Conservation (phyloP, 2,797 vertebrate species). For the Cynodonichthys magdalenae region DNA sequence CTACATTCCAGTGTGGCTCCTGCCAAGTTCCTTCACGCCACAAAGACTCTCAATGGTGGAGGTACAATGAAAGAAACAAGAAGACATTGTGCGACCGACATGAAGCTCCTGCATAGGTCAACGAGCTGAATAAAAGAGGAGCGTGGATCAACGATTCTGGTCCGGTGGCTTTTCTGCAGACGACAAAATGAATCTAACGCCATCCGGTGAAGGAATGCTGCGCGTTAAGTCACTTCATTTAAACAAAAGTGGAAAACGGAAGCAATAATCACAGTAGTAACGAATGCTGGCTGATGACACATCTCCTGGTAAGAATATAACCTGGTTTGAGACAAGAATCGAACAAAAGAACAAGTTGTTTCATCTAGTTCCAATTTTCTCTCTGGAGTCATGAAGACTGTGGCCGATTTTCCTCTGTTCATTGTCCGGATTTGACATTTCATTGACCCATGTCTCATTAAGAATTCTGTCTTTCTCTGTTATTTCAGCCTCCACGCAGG, state of each 20-base stretch:
- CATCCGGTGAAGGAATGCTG: not conserved
- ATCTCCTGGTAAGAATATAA: not conserved
- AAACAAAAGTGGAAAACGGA: not conserved
- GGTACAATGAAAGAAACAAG: conserved; percentile 44
- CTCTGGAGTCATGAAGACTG: conserved; percentile 14
- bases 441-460: conserved; percentile 70
- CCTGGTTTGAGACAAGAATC: not conserved
- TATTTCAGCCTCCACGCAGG: conserved; percentile 34
- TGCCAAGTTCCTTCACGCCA: conserved; percentile 8
- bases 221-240: no score
- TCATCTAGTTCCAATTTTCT: not conserved
- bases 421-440: conserved; percentile 58
- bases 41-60: conserved; percentile 23
- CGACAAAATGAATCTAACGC: conserved; percentile 1
- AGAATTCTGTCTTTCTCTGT: conserved; percentile 48
- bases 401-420: conserved; percentile 18
- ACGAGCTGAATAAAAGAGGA: conserved; percentile 33
- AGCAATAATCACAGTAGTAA: not conserved
- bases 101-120: conserved; percentile 33
- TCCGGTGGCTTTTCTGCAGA: conserved; percentile 20
- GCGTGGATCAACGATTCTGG: conserved; percentile 7
- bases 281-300: not conserved
- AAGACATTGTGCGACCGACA: conserved; percentile 23
- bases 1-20: conserved; percentile 25
- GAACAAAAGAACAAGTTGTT: not conserved